Percentiles rank a stretch among this genome's conserved stretches.
Conservation (phyloP, 2,113 vertebrate species). For the Lasiurus borealis region DNA sequence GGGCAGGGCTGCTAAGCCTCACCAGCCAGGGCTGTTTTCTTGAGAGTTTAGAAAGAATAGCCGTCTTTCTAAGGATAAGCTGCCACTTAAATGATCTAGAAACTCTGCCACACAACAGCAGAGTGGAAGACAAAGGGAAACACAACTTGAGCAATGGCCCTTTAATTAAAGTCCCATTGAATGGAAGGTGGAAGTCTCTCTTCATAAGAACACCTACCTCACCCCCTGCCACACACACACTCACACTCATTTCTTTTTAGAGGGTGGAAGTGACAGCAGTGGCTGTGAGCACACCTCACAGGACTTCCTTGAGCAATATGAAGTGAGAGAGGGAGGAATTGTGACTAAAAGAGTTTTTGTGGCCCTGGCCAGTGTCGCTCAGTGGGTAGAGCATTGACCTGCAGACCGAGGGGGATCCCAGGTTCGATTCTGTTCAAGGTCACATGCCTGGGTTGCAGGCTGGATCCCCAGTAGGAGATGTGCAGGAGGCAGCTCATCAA, state of each 20-base stretch:
- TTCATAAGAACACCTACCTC: neutral
- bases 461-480: too few species aligned
- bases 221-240: too few species aligned
- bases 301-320: neutral
- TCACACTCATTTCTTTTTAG: too few species aligned
- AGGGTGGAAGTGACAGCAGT: neutral
- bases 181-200: neutral
- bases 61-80: neutral
- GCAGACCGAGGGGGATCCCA: too few species aligned
- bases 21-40: neutral
- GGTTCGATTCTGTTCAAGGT: too few species aligned
- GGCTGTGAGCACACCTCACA: neutral
- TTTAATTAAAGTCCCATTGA: neutral
- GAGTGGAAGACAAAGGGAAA: too few species aligned
- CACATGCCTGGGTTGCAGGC: too few species aligned
- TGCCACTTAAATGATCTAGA: neutral
- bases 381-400: too few species aligned
- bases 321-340: neutral
- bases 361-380: too few species aligned
- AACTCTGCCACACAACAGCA: too few species aligned
- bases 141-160: neutral
- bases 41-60: neutral
- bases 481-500: too few species aligned
- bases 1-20: too few species aligned
- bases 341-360: neutral